Evolutionary conservation across 1,140 invertebrate genomes (phyloP).

Genomic region (Sitophilus oryzae): DNA sequence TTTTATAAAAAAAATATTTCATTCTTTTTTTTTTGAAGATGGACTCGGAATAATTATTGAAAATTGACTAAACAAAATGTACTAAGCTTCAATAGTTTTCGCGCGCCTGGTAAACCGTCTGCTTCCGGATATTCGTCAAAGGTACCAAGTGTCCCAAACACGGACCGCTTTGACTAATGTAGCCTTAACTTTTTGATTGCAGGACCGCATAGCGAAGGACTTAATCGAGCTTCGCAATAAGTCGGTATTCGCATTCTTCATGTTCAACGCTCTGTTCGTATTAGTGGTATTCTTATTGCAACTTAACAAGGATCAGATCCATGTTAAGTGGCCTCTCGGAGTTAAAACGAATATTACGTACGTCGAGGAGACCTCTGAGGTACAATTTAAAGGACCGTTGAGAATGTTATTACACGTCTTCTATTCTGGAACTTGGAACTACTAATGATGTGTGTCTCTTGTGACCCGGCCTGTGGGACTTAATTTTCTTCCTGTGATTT

Average conservation of each 20-base stretch:
- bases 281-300: conserved; percentile 97
- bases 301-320: conserved; percentile 94
- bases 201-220: conserved; percentile 81
- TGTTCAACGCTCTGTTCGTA: conserved; percentile 99
- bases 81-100: too few species aligned
- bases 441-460: conserved; percentile 41
- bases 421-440: conserved; percentile 38
- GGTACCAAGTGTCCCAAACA: conserved; percentile 31
- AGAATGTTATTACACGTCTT: conserved; percentile 29
- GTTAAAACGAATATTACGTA: conserved; percentile 92
- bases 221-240: conserved; percentile 92
- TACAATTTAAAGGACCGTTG: conserved; percentile 47
- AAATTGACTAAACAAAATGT: too few species aligned
- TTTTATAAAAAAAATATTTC: too few species aligned
- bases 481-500: conserved; percentile 16
- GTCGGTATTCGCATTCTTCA: conserved; percentile 96
- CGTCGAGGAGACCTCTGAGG: conserved; percentile 84
- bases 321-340: conserved; percentile 90
- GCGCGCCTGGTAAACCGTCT: too few species aligned
- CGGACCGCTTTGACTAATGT: conserved; percentile 29
- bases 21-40: too few species aligned
- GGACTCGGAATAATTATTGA: too few species aligned
- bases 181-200: conserved; percentile 53
- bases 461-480: conserved; percentile 25
- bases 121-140: too few species aligned